A percentile compares a stretch with the other conserved stretches of the same genome.
These are phyloP conservation scores for Saturnia pavonia DNA, from an alignment of 2,888 invertebrate genomes.

Conservation along the genomic window DNA sequence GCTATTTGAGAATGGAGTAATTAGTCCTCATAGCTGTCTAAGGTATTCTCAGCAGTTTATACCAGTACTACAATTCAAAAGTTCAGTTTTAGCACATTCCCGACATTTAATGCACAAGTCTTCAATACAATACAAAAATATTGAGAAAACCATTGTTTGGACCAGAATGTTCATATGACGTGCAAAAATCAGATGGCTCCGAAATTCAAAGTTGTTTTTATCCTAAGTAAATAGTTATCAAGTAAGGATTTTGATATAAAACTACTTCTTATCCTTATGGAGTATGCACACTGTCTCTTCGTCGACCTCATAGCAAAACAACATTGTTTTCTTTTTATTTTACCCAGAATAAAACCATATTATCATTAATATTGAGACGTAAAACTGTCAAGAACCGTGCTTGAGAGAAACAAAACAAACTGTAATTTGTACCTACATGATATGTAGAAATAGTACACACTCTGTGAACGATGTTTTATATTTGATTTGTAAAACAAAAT, in stretches of 20 bases:
- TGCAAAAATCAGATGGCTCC: not conserved
- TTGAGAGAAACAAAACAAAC: slow-evolving; percentile 36
- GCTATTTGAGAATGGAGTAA: too few species aligned
- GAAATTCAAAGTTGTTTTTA: slow-evolving; percentile 1
- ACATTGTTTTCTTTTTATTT: slow-evolving; percentile 38
- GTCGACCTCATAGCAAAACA: slow-evolving; percentile 31
- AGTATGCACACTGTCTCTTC: not conserved
- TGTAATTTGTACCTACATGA: slow-evolving; percentile 17
- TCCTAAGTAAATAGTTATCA: slow-evolving; percentile 12
- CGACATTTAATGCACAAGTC: too few species aligned
- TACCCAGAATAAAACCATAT: slow-evolving; percentile 36
- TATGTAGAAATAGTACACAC: not conserved
- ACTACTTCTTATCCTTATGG: not conserved
- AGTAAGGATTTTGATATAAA: not conserved
- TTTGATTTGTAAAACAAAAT: too few species aligned
- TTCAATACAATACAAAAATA: too few species aligned
- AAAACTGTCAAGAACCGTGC: slow-evolving; percentile 41
- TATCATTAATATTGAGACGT: slow-evolving; percentile 46
- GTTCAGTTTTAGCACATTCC: too few species aligned
- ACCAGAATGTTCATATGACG: not conserved
- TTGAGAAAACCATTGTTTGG: not conserved
- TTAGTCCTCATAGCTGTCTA: too few species aligned
- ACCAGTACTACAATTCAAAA: too few species aligned
- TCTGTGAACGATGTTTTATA: not conserved
- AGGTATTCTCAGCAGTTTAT: too few species aligned